Conservation (phyloP, 2,113 vertebrate genomes). For the Chitala chitala region DNA sequence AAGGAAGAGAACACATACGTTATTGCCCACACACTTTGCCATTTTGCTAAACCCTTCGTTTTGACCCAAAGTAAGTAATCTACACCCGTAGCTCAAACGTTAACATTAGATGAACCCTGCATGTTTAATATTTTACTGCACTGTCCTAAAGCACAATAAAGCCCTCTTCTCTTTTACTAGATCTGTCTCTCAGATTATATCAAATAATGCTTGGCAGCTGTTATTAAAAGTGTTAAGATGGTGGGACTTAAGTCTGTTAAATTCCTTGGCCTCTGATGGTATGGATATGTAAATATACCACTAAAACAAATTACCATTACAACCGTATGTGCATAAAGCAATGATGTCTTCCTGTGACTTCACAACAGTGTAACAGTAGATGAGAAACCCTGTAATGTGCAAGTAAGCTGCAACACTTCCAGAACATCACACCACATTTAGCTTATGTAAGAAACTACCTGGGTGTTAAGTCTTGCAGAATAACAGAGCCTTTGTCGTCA, state of each 20-base stretch:
- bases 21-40: not conserved
- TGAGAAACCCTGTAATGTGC: not conserved
- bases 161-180: not conserved
- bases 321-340: not conserved
- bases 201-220: not conserved
- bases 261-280: not conserved
- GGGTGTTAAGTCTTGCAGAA: not conserved
- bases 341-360: not conserved
- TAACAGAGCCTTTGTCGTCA: constrained; percentile 2
- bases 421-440: not conserved
- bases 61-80: not conserved
- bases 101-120: not conserved
- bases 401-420: not conserved
- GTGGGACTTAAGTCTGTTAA: not conserved
- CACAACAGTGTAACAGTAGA: not conserved
- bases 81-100: not conserved
- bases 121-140: constrained; percentile 1
- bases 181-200: not conserved
- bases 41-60: not conserved
- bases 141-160: not conserved
- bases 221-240: constrained; percentile 2
- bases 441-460: constrained; percentile 6
- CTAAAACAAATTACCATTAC: not conserved
- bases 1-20: not conserved
- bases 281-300: not conserved